Percentiles rank a stretch among this genome's conserved stretches.
These are phyloP conservation scores for Drosophila watanabei DNA, from an alignment of 1,140 invertebrate species.

Conservation along the genomic window DNA sequence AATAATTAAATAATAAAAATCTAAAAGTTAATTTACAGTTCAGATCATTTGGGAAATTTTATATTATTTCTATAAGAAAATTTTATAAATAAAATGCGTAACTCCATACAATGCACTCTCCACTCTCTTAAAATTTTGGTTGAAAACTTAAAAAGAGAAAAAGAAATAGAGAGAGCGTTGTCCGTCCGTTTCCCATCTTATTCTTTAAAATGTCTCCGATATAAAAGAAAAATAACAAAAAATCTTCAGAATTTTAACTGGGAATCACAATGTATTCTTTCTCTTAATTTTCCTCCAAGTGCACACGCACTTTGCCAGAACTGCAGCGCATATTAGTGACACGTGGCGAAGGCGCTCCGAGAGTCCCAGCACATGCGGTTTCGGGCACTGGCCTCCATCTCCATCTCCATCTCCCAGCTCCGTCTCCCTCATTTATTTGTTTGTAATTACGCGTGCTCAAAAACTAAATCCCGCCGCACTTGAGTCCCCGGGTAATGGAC, in stretches of 20 bases:
- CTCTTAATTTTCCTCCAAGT: background rate
- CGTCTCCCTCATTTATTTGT: slow-evolving; percentile 70
- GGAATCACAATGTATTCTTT: background rate
- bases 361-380: slow-evolving; percentile 61
- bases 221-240: no score
- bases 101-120: no score
- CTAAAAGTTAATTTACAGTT: no score
- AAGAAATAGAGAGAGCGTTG: background rate
- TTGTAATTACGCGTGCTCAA: slow-evolving; percentile 82
- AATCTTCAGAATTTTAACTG: background rate
- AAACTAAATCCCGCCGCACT: slow-evolving; percentile 78
- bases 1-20: background rate
- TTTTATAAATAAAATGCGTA: no score
- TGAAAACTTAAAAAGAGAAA: background rate
- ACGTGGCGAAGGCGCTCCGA: slow-evolving; percentile 64
- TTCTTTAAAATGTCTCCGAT: background rate
- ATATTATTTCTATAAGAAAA: no score
- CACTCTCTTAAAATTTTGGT: no score
- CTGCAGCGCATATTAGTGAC: slow-evolving; percentile 72
- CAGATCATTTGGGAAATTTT: no score
- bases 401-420: background rate
- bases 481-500: slow-evolving; percentile 44
- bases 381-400: slow-evolving; percentile 9
- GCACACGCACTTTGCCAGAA: slow-evolving; percentile 40
- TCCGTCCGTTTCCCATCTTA: background rate